Base-by-base conservation (phyloP, 2,888 invertebrate genomes). In the Podotricha telesiphe region DNA sequence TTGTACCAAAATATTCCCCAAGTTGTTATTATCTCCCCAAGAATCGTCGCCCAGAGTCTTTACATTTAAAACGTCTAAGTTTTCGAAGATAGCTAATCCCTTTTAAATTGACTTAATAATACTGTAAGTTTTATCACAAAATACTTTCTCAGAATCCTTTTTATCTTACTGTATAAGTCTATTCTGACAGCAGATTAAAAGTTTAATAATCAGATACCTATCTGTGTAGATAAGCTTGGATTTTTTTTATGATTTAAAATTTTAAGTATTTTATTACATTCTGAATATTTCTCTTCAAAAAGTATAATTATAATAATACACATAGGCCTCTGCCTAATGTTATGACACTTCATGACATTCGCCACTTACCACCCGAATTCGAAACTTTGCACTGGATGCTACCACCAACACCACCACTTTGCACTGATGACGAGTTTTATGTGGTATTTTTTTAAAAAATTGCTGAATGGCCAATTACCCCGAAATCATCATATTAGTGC, bases 61-160 rank as follows among this genome's bases (percentile, higher is more conserved):
- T 53, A 42, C 66, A 63, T 66, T 67, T 72, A 66, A 70, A 70
- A 70, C 67, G 63, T 62, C 66, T 28, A 72, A 73, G 50, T 71
- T 73, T 68, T 34, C 67, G 59, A 37, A 66, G 73, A 74, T 72
- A 68, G 65, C 67, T 69, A 86, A 86, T 83, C 82, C 82, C 72
- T 81, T 78, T 83, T 79, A 82, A 82, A 86, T 84, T 84, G 80
- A 80, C 77, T 77, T 80, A 85, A 84, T 87, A 45, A 45, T 84
- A 84, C 83, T 83, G 80, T 81, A 76, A 79, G 82, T 80, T 80
- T 84, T 81, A 83, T 80, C 79, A 61, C 45, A 34, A 42, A 69
- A 67, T 72, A 56, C 65, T 71, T 71, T 62, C 63, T 62, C 48
- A 15, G 50, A 63, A 70, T 64, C 55, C 20, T 59, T 69, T 64